Evolutionary conservation across 2,888 invertebrate species (phyloP).

Genomic region (Magallana nippona): DNA sequence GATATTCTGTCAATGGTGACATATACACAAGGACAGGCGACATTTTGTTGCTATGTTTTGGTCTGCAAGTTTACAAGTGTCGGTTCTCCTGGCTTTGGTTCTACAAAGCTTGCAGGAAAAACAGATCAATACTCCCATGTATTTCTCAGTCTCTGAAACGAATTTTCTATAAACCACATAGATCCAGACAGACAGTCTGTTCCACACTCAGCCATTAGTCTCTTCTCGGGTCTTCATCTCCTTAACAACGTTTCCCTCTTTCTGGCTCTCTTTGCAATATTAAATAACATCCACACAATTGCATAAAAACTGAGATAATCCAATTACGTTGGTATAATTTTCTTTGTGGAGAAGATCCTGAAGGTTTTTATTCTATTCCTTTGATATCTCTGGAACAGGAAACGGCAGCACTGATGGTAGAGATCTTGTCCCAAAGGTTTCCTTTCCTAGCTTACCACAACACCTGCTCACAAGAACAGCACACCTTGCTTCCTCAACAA

Average conservation of each 20-base stretch:
- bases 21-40: slow-evolving; percentile 16
- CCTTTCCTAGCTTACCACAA: neutral
- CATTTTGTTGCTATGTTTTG: neutral
- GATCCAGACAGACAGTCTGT: neutral
- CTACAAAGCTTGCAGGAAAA: neutral
- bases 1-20: neutral
- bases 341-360: slow-evolving; percentile 18
- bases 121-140: slow-evolving; percentile 9
- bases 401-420: neutral
- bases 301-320: slow-evolving; percentile 8
- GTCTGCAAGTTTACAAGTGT: no score
- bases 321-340: neutral
- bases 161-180: neutral
- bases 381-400: neutral
- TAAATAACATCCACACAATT: slow-evolving; percentile 1
- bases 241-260: slow-evolving; percentile 3
- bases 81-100: neutral
- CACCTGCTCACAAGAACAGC: neutral
- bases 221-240: neutral
- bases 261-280: neutral
- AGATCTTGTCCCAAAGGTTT: slow-evolving; percentile 24
- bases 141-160: slow-evolving; percentile 6
- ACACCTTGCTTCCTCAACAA: slow-evolving; percentile 12
- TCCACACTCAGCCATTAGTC: neutral
- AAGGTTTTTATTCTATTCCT: neutral